Conservation (phyloP, 2,797 vertebrate species). For the Periparus ater region DNA sequence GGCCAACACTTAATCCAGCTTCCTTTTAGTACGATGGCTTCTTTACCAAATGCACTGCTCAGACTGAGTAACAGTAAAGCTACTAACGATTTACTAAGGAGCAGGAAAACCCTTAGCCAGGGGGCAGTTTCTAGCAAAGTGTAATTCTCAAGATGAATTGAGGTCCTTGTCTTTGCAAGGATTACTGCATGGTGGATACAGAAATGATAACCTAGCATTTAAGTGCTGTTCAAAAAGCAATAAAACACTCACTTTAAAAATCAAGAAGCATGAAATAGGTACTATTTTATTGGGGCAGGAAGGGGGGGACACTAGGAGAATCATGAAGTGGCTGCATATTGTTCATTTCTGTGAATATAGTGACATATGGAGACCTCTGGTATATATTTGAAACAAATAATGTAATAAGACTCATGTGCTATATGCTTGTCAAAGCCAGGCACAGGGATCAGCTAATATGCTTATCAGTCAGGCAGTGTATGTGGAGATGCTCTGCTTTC, state of each 20-base stretch:
- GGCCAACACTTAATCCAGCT: not conserved
- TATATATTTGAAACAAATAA: constrained; percentile 20
- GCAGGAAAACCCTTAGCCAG: not conserved
- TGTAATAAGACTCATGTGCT: not conserved
- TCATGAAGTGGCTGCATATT: not conserved
- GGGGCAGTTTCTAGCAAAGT: not conserved
- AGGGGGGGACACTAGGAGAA: not conserved
- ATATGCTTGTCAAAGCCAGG: not conserved
- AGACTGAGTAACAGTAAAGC: not conserved
- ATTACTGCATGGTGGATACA: not conserved
- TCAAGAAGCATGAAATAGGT: constrained; percentile 7
- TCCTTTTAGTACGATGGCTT: not conserved
- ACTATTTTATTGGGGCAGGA: not conserved
- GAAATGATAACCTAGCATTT: not conserved
- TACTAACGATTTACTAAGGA: not conserved
- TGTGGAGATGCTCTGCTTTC: not conserved
- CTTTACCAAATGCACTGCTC: not conserved
- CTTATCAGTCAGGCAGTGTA: not conserved
- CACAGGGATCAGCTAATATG: not conserved
- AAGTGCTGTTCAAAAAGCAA: constrained; percentile 6
- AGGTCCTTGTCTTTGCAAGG: not conserved
- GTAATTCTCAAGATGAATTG: not conserved
- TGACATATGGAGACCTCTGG: not conserved
- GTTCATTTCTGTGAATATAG: not conserved
- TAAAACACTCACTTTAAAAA: not conserved